phyloP scores from a whole-genome alignment of 2,113 vertebrate species.

The Acrocephalus arundinaceus region DNA sequence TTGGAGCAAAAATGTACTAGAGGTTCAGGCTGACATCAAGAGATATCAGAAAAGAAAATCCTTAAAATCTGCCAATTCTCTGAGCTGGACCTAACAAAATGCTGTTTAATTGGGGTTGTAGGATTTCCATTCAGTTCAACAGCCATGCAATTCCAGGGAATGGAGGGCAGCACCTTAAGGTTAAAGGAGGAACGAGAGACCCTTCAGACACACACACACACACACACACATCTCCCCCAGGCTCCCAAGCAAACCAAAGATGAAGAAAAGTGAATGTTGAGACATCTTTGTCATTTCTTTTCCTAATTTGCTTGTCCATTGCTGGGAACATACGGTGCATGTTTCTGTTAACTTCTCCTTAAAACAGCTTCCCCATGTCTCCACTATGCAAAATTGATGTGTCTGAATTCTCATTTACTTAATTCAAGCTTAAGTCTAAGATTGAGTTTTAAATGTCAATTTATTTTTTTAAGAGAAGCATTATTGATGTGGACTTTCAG shows the following conservation, averaged over 20 bases:
- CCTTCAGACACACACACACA: neutral
- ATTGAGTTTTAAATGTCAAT: neutral
- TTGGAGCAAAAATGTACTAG: neutral
- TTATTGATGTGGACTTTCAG: neutral
- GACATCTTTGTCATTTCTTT: neutral
- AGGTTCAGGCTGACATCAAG: neutral
- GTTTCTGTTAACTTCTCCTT: neutral
- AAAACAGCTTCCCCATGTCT: neutral
- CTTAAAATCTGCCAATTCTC: neutral
- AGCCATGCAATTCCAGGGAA: neutral
- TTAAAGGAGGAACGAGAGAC: neutral
- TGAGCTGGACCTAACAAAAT: neutral
- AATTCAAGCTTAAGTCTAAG: neutral
- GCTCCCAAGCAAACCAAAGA: neutral
- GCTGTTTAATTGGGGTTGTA: neutral
- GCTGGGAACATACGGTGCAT: accelerated
- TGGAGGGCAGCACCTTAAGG: neutral
- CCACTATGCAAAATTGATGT: neutral
- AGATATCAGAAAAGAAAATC: neutral
- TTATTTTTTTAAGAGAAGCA: neutral
- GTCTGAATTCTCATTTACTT: neutral
- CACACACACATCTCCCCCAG: neutral
- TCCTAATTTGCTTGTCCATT: neutral
- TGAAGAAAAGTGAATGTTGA: neutral
- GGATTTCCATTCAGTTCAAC: neutral